Conservation (phyloP, 2,113 vertebrate genomes). For the Scomber colias region DNA sequence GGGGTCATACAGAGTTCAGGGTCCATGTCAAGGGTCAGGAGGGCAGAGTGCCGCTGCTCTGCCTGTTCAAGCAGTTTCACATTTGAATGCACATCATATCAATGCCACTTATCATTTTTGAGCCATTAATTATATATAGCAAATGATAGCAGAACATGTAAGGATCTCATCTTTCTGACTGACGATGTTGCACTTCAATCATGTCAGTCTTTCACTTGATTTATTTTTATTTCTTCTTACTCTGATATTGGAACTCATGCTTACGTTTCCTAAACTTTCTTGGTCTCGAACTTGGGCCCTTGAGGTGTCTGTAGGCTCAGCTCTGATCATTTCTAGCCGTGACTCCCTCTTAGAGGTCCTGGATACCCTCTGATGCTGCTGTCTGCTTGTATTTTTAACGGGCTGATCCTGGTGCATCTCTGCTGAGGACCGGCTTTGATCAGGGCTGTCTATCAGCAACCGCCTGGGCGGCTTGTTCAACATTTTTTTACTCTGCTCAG, state of each 20-base stretch:
- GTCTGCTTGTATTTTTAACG: slow-evolving; percentile 37
- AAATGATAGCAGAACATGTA: background rate
- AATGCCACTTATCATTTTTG: background rate
- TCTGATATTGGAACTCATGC: slow-evolving; percentile 21
- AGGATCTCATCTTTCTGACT: background rate
- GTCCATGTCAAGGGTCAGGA: slow-evolving; percentile 57
- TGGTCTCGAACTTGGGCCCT: slow-evolving; percentile 30
- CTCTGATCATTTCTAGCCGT: slow-evolving; percentile 24
- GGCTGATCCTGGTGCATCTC: slow-evolving; percentile 45
- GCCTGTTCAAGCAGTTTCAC: slow-evolving; percentile 58
- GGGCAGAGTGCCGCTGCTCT: slow-evolving; percentile 37
- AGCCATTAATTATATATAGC: background rate
- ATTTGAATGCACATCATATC: slow-evolving; percentile 7
- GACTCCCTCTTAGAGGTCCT: slow-evolving; percentile 45
- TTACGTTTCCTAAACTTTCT: slow-evolving; percentile 30
- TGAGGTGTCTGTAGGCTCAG: slow-evolving; percentile 13
- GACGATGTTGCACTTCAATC: background rate
- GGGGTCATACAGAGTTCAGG: slow-evolving; percentile 63
- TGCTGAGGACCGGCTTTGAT: slow-evolving; percentile 19
- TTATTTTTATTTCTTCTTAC: slow-evolving; percentile 21
- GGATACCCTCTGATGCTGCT: slow-evolving; percentile 45
- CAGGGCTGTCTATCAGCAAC: slow-evolving; percentile 39
- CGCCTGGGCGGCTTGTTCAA: slow-evolving; percentile 51
- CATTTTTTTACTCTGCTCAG: slow-evolving; percentile 53
- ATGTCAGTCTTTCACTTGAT: background rate